A percentile compares a stretch with the other conserved stretches of the same genome.
Evolutionary conservation across 2,888 invertebrate species (phyloP).

Genomic region (Galerucella calmariensis): DNA sequence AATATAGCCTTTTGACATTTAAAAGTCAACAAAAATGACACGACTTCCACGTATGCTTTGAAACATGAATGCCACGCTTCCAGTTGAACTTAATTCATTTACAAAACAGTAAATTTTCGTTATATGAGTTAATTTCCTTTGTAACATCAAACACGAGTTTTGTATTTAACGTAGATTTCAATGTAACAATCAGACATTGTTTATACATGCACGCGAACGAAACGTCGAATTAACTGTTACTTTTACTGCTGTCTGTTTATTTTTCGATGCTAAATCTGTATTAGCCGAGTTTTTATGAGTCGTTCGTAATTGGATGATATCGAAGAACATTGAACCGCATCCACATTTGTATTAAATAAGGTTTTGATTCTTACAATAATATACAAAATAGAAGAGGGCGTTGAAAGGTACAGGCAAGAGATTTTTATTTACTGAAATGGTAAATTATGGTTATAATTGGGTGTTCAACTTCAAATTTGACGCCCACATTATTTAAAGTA

Average conservation of each 20-base stretch:
- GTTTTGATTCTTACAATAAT: conserved; percentile 8
- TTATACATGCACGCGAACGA: neutral
- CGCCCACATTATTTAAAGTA: no score
- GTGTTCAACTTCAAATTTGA: no score
- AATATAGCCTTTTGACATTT: no score
- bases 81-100: no score
- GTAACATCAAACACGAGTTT: neutral
- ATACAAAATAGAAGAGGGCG: neutral
- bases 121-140: no score
- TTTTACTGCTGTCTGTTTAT: conserved; percentile 13
- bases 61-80: no score
- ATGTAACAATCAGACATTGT: neutral
- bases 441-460: no score
- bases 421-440: no score
- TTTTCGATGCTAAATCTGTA: conserved; percentile 21
- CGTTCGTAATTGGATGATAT: conserved; percentile 11
- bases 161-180: neutral
- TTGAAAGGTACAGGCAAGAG: neutral
- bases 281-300: conserved; percentile 19
- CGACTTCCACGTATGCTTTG: no score
- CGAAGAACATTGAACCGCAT: conserved; percentile 20
- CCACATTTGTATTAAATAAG: neutral
- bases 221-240: conserved; percentile 10
- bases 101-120: no score
- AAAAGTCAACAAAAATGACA: no score